Conservation (phyloP, 2,113 vertebrate genomes). For the Oxyura jamaicensis region DNA sequence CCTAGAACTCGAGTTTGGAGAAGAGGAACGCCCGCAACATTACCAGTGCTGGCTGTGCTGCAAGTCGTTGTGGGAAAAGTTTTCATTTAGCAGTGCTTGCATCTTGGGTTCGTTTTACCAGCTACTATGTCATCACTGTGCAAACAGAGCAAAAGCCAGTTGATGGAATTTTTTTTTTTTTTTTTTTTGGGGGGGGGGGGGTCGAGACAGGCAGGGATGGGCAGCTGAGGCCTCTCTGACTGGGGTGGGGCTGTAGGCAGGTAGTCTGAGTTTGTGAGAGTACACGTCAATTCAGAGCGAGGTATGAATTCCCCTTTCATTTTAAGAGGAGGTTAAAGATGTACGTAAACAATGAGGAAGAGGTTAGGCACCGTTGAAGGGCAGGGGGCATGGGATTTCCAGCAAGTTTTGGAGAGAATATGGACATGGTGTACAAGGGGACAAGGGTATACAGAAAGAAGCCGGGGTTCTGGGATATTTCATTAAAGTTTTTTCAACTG, state of each 20-base stretch:
- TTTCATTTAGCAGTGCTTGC: neutral
- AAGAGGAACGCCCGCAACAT: neutral
- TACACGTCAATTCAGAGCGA: neutral
- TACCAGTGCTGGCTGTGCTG: neutral
- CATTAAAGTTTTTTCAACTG: accelerated
- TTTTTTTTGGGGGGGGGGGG: neutral
- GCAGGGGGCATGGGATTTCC: neutral
- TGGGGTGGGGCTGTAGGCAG: too few species aligned
- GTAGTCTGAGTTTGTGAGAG: neutral
- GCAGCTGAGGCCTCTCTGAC: neutral
- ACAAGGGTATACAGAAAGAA: neutral
- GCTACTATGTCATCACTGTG: accelerated
- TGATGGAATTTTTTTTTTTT: neutral
- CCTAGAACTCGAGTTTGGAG: neutral
- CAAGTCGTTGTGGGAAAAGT: neutral
- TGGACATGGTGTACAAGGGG: neutral
- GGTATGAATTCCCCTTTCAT: neutral
- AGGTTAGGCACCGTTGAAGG: neutral
- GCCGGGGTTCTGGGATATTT: neutral
- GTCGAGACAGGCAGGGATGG: neutral
- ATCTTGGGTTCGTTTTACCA: accelerated
- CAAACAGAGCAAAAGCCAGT: neutral
- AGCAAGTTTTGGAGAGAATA: neutral
- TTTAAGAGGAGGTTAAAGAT: neutral
- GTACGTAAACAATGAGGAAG: neutral